A percentile compares a stretch with the other conserved stretches of the same genome.
phyloP scores from a whole-genome alignment of 2,113 vertebrate genomes.

The Solea senegalensis region DNA sequence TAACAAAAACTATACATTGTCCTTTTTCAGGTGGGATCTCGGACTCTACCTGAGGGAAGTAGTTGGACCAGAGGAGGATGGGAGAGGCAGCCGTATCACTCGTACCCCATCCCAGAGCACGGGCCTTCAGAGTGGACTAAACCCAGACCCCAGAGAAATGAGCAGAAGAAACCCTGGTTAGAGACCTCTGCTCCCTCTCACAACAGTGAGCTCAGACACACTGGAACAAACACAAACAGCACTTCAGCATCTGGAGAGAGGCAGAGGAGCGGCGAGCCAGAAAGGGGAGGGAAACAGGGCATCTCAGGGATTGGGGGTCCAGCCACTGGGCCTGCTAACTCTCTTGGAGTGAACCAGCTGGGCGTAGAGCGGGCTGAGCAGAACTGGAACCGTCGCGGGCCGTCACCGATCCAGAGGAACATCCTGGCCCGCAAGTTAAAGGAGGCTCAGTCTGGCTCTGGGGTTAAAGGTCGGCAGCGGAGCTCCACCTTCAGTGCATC shows the following conservation, averaged over 20 bases:
- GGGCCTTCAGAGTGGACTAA: constrained; percentile 67
- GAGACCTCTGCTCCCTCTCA: constrained; percentile 38
- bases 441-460: constrained; percentile 75
- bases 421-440: constrained; percentile 82
- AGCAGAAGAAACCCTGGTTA: constrained; percentile 58
- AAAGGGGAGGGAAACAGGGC: constrained; percentile 44
- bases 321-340: background rate
- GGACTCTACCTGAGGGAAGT: constrained; percentile 82
- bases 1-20: background rate
- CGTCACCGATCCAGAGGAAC: constrained; percentile 87
- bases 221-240: constrained; percentile 58
- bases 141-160: constrained; percentile 46
- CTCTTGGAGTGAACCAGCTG: constrained; percentile 22
- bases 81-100: constrained; percentile 75
- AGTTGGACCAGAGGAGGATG: constrained; percentile 76
- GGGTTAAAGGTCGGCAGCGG: constrained; percentile 76
- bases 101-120: constrained; percentile 76
- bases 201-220: constrained; percentile 58
- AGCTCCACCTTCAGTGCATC: constrained; percentile 79
- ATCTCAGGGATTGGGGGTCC: constrained; percentile 66
- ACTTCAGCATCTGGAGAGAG: constrained; percentile 28
- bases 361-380: constrained; percentile 82
- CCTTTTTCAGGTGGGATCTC: constrained; percentile 77
- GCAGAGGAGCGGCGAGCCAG: constrained; percentile 11
- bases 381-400: constrained; percentile 85